Evolutionary conservation across 2,797 vertebrate genomes (phyloP), one percentile per base, ranked within the genome.

Genomic region (Parambassis ranga): DNA sequence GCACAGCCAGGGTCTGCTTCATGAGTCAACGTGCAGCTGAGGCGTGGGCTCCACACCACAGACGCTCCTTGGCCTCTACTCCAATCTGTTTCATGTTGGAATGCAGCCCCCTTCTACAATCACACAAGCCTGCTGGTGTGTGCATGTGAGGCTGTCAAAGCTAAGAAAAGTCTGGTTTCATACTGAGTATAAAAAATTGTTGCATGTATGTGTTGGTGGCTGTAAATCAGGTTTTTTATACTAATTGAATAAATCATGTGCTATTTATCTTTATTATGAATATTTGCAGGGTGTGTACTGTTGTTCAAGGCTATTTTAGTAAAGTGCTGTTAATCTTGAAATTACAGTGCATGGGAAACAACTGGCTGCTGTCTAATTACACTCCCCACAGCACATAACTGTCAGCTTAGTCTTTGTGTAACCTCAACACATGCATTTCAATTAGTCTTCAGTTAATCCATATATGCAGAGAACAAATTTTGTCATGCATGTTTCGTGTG

Each of bases 1-100:
- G 67, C 86, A 63, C 82, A 85, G 81, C 63, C 75, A 79, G 79
- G 74, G 79, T 86, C 79, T 63, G 70, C 78, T 79, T 77, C 83
- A 76, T 70, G 66, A 87, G 84, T 82, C 82, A 79, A 83, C 79
- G 70, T 15, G 50, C 77, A 79, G 84, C 83, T 56, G 76, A 82
- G 80, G 71, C 65, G 36, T 86, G 67, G 71, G 68, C 73, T 84
- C 60, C 65, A 39, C 78, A 71, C 79, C 65, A 50, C 75, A 77
- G 55, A 74, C 38, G 11, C 68, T 64, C 15, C 48, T 36, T 56
- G 66, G 77, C 75, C 78, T 75, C 66, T 44, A 10, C 58, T 75
- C 66, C 70, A 71, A 37, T 71, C 67, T 77, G 60, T 73, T 87
- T 78, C 50, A 82, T 65, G 52, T 48, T 66, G 64, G 72, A 84